These are phyloP conservation scores for Syrrhaptes paradoxus DNA, from an alignment of 2,113 vertebrate genomes.

Conservation along the genomic window DNA sequence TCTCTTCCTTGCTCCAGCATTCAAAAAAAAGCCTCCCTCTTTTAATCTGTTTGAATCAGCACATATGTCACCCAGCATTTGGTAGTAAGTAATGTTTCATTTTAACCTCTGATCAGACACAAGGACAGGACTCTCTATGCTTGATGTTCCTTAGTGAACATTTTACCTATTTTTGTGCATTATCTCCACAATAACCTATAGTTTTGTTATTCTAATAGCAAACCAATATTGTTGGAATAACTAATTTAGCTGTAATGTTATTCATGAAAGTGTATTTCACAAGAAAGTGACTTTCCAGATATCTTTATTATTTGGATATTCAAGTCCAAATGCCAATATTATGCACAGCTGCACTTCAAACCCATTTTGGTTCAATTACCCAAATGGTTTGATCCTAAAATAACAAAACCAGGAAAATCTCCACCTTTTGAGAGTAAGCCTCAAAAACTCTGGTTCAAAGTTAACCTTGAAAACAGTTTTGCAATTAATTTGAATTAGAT, in stretches of 20 bases:
- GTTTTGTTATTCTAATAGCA: background rate
- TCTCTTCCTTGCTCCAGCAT: background rate
- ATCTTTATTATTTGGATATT: background rate
- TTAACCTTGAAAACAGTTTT: background rate
- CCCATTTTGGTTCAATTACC: background rate
- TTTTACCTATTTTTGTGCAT: background rate
- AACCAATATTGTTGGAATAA: background rate
- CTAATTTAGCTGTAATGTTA: background rate
- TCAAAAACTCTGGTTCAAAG: background rate
- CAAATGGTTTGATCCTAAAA: background rate
- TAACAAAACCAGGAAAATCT: background rate
- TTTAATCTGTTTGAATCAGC: background rate
- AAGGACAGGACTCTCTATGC: background rate
- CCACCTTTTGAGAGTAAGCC: background rate
- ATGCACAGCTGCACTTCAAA: background rate
- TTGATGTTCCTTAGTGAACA: background rate
- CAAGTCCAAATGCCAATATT: background rate
- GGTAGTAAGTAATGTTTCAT: background rate
- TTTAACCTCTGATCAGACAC: background rate
- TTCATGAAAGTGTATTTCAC: background rate
- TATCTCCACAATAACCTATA: background rate
- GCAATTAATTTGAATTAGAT: background rate
- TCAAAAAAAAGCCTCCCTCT: background rate
- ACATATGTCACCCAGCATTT: background rate
- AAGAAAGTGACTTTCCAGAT: background rate